A percentile compares a stretch with the other conserved stretches of the same genome.
Evolutionary conservation across 2,113 vertebrate genomes (phyloP).

Genomic region (Cichladusa arquata): DNA sequence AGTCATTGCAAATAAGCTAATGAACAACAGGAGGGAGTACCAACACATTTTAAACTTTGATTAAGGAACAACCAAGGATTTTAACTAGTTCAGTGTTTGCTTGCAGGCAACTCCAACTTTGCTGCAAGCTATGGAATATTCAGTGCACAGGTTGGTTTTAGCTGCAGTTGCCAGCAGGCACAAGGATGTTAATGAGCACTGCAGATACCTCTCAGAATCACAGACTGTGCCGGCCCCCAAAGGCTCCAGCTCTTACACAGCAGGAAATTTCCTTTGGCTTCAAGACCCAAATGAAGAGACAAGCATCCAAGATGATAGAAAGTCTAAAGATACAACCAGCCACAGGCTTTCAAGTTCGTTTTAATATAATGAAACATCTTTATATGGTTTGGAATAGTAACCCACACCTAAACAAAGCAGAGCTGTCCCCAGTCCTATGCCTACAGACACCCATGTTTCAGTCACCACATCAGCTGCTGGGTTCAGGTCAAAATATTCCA

Average conservation of each 20-base stretch:
- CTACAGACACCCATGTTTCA: not conserved
- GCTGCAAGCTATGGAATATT: not conserved
- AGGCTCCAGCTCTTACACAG: not conserved
- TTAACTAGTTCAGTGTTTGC: not conserved
- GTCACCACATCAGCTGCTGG: not conserved
- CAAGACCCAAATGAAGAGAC: not conserved
- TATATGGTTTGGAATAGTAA: not conserved
- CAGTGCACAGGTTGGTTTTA: not conserved
- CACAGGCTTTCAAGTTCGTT: not conserved
- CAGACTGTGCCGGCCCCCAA: not conserved
- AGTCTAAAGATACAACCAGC: not conserved
- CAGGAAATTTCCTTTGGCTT: not conserved
- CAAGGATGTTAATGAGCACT: not conserved
- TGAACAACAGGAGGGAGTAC: not conserved
- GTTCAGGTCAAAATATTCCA: not conserved
- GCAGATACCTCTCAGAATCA: not conserved
- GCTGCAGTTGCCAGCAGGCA: not conserved
- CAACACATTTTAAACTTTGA: not conserved
- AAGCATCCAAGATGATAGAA: not conserved
- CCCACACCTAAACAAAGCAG: not conserved
- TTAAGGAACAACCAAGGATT: not conserved
- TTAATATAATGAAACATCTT: not conserved
- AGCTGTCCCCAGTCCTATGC: not conserved
- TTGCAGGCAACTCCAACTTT: not conserved
- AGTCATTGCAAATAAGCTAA: not conserved